Conservation (phyloP, 1,140 invertebrate genomes). For the Xylocopa sonorina region DNA sequence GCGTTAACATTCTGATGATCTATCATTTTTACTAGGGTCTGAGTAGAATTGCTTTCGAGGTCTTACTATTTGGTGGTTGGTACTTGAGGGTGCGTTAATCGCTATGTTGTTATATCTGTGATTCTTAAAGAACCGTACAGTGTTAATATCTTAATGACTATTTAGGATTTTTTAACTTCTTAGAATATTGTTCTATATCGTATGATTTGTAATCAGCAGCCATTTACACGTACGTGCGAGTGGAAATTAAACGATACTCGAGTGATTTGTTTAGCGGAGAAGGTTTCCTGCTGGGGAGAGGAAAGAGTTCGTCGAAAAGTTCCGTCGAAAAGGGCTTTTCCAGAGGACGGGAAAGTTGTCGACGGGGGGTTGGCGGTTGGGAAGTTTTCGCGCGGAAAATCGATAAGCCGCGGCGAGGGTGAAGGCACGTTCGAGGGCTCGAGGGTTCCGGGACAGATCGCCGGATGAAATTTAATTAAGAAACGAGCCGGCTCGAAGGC, state of each 20-base stretch:
- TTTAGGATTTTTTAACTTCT: no score
- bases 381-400: slow-evolving; percentile 16
- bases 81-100: no score
- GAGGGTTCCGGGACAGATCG: neutral
- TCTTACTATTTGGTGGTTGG: no score
- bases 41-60: no score
- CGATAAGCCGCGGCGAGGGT: neutral
- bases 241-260: slow-evolving; percentile 24
- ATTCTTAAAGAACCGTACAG: no score
- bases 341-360: neutral
- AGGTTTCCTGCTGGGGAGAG: neutral
- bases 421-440: neutral
- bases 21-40: no score
- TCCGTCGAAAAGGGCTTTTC: slow-evolving; percentile 9
- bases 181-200: no score
- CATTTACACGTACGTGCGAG: slow-evolving; percentile 15
- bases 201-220: no score
- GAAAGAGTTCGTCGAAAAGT: neutral
- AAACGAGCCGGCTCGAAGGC: slow-evolving; percentile 6
- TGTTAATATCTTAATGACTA: no score
- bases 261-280: neutral
- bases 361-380: neutral
- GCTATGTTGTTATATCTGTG: no score
- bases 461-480: slow-evolving; percentile 26
- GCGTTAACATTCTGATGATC: no score